Percentiles rank a stretch among this genome's conserved stretches.
phyloP scores from a whole-genome alignment of 2,113 vertebrate species.

The Theristicus caerulescens region DNA sequence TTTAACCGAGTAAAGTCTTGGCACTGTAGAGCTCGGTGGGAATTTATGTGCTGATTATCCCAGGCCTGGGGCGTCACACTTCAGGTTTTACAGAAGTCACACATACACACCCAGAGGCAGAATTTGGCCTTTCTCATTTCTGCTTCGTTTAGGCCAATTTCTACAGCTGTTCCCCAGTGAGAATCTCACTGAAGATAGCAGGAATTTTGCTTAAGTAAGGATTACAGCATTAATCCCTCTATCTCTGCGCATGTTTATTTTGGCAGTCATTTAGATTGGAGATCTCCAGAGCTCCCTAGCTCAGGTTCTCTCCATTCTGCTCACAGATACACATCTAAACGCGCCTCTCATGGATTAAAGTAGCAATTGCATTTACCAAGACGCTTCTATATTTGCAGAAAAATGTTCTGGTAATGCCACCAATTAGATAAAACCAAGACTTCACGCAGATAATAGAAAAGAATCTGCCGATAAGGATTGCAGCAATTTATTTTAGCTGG shows the following conservation, averaged over 20 bases:
- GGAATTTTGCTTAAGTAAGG: constrained; percentile 47
- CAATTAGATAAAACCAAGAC: constrained; percentile 23
- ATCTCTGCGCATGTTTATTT: constrained; percentile 46
- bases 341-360: background rate
- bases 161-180: background rate
- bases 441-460: background rate
- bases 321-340: background rate
- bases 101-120: background rate
- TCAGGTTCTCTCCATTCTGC: background rate
- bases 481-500: constrained; percentile 33
- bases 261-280: constrained; percentile 8
- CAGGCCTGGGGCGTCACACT: background rate
- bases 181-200: constrained; percentile 13
- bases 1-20: background rate
- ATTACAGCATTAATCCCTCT: constrained; percentile 53
- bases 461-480: background rate
- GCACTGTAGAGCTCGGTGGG: background rate
- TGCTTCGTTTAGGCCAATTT: constrained; percentile 40
- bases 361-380: background rate
- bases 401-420: background rate
- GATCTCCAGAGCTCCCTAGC: background rate
- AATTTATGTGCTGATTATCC: background rate
- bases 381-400: background rate
- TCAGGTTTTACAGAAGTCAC: background rate
- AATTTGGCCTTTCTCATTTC: constrained; percentile 29